Conservation (phyloP, 2,888 invertebrate genomes). For the Petrophora chlorosata region DNA sequence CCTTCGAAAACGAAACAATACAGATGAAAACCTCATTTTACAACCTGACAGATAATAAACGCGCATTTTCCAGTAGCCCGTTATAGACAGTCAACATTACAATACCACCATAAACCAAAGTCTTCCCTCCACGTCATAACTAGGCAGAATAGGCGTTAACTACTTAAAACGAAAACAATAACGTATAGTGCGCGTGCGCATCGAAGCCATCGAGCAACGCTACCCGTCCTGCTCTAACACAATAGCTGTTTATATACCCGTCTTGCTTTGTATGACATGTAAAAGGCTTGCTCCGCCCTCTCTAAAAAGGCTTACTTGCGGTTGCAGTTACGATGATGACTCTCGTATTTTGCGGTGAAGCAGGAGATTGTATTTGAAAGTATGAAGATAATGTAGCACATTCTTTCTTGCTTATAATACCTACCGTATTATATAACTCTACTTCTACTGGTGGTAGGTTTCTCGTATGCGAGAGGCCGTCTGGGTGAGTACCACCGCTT, state of each 20-base stretch:
- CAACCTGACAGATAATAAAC: constrained; percentile 24
- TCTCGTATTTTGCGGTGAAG: constrained; percentile 6
- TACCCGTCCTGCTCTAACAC: constrained; percentile 40
- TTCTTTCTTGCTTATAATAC: neutral
- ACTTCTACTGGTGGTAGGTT: no score
- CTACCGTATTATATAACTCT: no score
- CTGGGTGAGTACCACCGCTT: no score
- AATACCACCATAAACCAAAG: constrained; percentile 48
- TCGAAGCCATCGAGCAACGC: constrained; percentile 46
- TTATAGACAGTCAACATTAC: constrained; percentile 35
- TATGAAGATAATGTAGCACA: neutral
- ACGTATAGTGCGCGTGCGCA: constrained; percentile 56
- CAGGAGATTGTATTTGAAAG: neutral
- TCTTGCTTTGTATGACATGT: constrained; percentile 66
- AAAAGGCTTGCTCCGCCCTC: constrained; percentile 60
- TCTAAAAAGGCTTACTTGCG: constrained; percentile 9
- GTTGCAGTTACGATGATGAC: constrained; percentile 9
- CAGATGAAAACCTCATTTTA: constrained; percentile 9
- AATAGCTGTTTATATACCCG: constrained; percentile 37
- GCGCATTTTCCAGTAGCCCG: constrained; percentile 41
- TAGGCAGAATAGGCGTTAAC: constrained; percentile 55
- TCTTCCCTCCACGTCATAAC: constrained; percentile 48
- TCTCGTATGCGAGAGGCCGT: no score
- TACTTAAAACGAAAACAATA: constrained; percentile 56
- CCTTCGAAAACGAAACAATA: constrained; percentile 5